phyloP scores from a whole-genome alignment of 2,113 vertebrate genomes.

The Lophius piscatorius region DNA sequence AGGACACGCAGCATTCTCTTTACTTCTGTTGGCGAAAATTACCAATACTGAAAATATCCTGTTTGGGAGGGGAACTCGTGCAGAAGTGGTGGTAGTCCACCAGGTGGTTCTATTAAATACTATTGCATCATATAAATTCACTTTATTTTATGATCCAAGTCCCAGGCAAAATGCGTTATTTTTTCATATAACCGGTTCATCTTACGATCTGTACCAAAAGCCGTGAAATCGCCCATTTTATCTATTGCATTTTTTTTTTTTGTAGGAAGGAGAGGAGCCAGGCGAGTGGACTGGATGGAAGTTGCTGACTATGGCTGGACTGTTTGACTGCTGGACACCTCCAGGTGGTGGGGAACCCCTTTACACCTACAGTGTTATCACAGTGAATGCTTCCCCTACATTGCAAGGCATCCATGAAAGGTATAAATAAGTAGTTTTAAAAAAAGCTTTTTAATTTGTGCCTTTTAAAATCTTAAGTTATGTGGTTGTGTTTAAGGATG shows the following conservation, averaged over 20 bases:
- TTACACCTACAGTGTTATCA: slow-evolving; percentile 93
- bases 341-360: slow-evolving; percentile 84
- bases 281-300: slow-evolving; percentile 85
- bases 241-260: slow-evolving; percentile 29
- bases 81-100: slow-evolving; percentile 35
- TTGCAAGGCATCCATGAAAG: slow-evolving; percentile 89
- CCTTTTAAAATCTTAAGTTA: slow-evolving; percentile 2
- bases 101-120: slow-evolving; percentile 22
- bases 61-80: neutral
- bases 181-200: too few species aligned
- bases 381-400: slow-evolving; percentile 85
- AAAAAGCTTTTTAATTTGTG: neutral
- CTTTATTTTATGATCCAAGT: neutral
- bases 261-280: slow-evolving; percentile 40
- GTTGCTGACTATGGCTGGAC: slow-evolving; percentile 93
- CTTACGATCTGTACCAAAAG: too few species aligned
- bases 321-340: slow-evolving; percentile 94
- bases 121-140: neutral
- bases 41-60: slow-evolving; percentile 36
- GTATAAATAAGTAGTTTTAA: slow-evolving; percentile 60
- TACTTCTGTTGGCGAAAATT: slow-evolving; percentile 32
- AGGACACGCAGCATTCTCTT: slow-evolving; percentile 19
- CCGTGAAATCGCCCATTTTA: too few species aligned
- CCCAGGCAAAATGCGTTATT: too few species aligned
- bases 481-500: slow-evolving; percentile 83